These are phyloP conservation scores for Dynastes hyllus DNA, from an alignment of 2,888 invertebrate species.

Conservation along the genomic window DNA sequence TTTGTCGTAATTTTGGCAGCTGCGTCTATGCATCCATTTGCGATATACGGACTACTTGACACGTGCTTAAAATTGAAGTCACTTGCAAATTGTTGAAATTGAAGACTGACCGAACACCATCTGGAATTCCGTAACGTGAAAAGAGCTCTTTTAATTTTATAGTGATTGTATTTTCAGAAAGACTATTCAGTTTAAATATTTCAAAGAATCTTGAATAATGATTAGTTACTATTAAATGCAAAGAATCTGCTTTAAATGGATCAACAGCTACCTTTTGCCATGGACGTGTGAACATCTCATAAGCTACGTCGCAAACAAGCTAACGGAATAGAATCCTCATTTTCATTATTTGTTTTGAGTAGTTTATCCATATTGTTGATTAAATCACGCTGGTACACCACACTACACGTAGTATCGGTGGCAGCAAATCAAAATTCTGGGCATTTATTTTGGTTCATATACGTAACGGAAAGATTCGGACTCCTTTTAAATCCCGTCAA, in stretches of 20 bases:
- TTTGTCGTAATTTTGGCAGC: neutral
- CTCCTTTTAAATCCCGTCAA: no score
- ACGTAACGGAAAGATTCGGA: no score
- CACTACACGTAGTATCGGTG: no score
- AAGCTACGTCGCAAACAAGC: no score
- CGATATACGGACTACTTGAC: neutral
- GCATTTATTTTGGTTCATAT: no score
- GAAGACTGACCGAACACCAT: constrained; percentile 52
- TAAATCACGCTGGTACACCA: no score
- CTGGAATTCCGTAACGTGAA: neutral
- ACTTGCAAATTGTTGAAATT: constrained; percentile 56
- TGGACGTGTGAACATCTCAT: neutral
- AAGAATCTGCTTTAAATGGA: neutral
- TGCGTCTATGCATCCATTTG: neutral
- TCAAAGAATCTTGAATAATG: constrained; percentile 3
- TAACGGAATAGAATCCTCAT: no score
- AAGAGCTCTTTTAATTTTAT: neutral
- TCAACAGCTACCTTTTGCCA: neutral
- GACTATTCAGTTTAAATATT: neutral
- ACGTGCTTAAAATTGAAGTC: constrained; percentile 42
- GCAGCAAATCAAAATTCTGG: no score
- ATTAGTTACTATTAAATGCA: neutral
- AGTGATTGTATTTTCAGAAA: neutral
- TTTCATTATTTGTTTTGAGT: no score
- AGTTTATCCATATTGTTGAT: no score